Conservation (phyloP, 1,140 invertebrate species). For the Heliconius congener region DNA sequence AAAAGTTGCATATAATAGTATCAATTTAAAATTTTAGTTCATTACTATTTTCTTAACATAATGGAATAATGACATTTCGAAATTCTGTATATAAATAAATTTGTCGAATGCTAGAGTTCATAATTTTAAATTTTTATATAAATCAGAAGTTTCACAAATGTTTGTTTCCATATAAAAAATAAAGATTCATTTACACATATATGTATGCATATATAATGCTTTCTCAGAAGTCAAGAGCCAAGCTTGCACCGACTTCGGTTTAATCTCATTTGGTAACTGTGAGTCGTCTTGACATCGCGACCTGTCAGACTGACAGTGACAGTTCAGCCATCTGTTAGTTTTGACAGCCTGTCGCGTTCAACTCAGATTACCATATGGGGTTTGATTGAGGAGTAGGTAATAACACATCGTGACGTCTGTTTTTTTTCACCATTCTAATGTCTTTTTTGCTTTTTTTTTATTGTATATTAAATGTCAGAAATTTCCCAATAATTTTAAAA, state of each 20-base stretch:
- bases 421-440: conserved; percentile 48
- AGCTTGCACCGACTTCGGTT: conserved; percentile 73
- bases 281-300: conserved; percentile 80
- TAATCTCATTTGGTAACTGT: conserved; percentile 97
- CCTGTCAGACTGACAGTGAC: conserved; percentile 43
- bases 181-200: not conserved
- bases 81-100: too few species aligned
- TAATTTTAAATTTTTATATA: not conserved
- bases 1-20: too few species aligned
- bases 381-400: conserved; percentile 81
- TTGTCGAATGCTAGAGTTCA: too few species aligned
- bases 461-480: conserved; percentile 41
- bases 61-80: too few species aligned
- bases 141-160: too few species aligned
- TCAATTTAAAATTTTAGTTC: too few species aligned
- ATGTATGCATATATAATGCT: conserved; percentile 4
- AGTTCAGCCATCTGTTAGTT: conserved; percentile 85
- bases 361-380: conserved; percentile 86
- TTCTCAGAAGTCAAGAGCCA: conserved; percentile 39
- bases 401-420: conserved; percentile 72
- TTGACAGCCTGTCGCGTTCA: conserved; percentile 61
- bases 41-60: too few species aligned
- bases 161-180: not conserved
- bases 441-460: conserved; percentile 59
- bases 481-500: conserved; percentile 28